Conservation (phyloP, 1,140 invertebrate genomes). For the Pseudomyrmex pallidus region DNA sequence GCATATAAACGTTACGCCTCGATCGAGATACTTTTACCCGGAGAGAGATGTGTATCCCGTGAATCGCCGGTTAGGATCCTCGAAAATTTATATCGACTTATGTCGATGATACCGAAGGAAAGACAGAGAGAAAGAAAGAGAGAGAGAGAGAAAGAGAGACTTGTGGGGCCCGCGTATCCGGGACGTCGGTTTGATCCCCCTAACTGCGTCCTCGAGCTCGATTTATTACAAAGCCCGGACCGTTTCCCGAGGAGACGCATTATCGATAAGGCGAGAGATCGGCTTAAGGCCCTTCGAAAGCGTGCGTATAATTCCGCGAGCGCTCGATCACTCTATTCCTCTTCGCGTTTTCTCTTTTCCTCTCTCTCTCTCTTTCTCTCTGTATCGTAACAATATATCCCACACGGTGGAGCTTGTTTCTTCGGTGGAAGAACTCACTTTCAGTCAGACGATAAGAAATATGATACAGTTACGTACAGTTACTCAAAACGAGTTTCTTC, state of each 20-base stretch:
- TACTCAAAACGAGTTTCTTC: too few species aligned
- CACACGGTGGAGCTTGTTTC: too few species aligned
- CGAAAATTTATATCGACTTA: slow-evolving; percentile 73
- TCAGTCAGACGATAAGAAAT: too few species aligned
- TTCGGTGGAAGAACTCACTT: too few species aligned
- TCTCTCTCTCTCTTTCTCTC: slow-evolving; percentile 11
- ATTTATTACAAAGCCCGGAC: slow-evolving; percentile 70
- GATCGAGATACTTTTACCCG: background rate
- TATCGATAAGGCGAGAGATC: slow-evolving; percentile 69
- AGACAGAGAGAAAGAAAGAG: slow-evolving; percentile 12
- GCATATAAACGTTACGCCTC: background rate
- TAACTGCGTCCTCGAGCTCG: slow-evolving; percentile 69
- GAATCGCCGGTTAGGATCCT: slow-evolving; percentile 60
- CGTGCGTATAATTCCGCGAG: slow-evolving; percentile 60
- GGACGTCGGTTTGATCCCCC: slow-evolving; percentile 68
- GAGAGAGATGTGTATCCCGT: slow-evolving; percentile 59
- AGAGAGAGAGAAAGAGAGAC: slow-evolving; percentile 5
- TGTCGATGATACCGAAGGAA: slow-evolving; percentile 42
- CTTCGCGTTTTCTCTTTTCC: slow-evolving; percentile 2
- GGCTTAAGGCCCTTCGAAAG: slow-evolving; percentile 37
- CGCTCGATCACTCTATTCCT: slow-evolving; percentile 13
- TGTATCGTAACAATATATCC: background rate
- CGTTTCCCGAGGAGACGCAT: slow-evolving; percentile 56
- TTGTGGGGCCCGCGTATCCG: slow-evolving; percentile 28
- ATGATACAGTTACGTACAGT: too few species aligned